phyloP scores from a whole-genome alignment of 1,140 invertebrate genomes.

The Cheumatopsyche charites region DNA sequence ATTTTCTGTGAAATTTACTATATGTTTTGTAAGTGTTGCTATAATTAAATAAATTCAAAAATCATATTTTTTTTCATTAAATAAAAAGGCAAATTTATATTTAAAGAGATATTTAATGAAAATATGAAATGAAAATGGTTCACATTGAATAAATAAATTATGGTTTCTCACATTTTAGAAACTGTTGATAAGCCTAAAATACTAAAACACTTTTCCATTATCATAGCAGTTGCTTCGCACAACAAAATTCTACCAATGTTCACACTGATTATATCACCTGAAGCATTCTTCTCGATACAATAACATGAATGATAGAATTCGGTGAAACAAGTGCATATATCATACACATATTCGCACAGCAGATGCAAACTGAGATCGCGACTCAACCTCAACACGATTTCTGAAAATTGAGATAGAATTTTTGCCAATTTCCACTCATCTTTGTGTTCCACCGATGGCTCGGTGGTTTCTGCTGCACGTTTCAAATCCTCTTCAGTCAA shows the following conservation, averaged over 20 bases:
- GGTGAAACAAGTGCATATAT: constrained; percentile 88
- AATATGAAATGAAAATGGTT: no score
- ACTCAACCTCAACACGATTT: constrained; percentile 82
- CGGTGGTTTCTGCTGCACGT: constrained; percentile 62
- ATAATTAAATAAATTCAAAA: constrained; percentile 5
- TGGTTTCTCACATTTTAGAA: constrained; percentile 80
- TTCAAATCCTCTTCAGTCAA: constrained; percentile 63
- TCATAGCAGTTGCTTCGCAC: constrained; percentile 88
- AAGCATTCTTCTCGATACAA: constrained; percentile 90
- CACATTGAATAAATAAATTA: background rate
- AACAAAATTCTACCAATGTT: constrained; percentile 88
- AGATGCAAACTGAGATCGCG: constrained; percentile 87
- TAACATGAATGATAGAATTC: constrained; percentile 99
- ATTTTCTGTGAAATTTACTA: constrained; percentile 9
- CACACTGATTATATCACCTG: constrained; percentile 79
- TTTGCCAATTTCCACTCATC: constrained; percentile 97
- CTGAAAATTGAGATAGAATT: constrained; percentile 83
- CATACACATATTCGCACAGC: constrained; percentile 96
- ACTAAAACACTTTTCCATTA: constrained; percentile 86
- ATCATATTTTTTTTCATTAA: background rate
- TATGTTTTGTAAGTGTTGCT: background rate
- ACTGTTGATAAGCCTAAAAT: constrained; percentile 94
- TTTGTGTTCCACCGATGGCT: constrained; percentile 80
- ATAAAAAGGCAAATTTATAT: no score
- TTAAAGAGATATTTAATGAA: no score